A percentile compares a stretch with the other conserved stretches of the same genome.
Conservation (phyloP, 1,140 invertebrate genomes). For the Episyrphus balteatus region DNA sequence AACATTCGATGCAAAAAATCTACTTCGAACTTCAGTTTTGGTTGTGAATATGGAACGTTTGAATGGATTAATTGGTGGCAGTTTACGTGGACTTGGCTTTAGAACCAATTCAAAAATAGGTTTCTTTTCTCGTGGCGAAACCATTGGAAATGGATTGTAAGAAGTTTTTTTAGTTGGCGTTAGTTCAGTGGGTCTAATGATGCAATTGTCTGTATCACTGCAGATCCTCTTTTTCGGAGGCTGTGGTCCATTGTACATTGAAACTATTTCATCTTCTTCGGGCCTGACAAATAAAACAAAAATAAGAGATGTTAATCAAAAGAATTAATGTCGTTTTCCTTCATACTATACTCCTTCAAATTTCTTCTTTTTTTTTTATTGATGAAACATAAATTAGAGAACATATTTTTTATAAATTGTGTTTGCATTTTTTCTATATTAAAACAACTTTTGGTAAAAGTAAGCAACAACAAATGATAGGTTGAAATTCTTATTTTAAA, state of each 20-base stretch:
- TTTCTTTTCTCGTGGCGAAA: not conserved
- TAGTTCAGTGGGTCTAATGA: not conserved
- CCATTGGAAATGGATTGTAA: conserved; percentile 29
- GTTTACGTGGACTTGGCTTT: conserved; percentile 14
- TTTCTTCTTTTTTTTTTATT: conserved; percentile 17
- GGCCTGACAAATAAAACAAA: conserved; percentile 14
- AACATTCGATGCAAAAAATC: conserved; percentile 18
- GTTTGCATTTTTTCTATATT: too few relatives aligned
- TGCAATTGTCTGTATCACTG: not conserved
- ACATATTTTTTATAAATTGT: too few relatives aligned
- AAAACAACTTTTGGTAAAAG: too few relatives aligned
- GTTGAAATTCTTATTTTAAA: too few relatives aligned
- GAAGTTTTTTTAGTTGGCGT: conserved; percentile 15
- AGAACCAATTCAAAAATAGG: conserved; percentile 11
- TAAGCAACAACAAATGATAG: too few relatives aligned
- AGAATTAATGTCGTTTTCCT: conserved; percentile 18
- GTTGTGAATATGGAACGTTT: conserved; percentile 22
- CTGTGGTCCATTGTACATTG: conserved; percentile 15
- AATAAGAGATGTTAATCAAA: too few relatives aligned
- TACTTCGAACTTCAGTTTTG: conserved; percentile 20
- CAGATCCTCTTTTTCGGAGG: not conserved
- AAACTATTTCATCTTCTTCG: conserved; percentile 23
- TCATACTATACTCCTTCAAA: conserved; percentile 18
- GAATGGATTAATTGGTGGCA: conserved; percentile 7
- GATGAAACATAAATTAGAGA: too few relatives aligned